Base-by-base conservation (phyloP, 1,140 invertebrate species). In the Pseudachorutes palmiensis region DNA sequence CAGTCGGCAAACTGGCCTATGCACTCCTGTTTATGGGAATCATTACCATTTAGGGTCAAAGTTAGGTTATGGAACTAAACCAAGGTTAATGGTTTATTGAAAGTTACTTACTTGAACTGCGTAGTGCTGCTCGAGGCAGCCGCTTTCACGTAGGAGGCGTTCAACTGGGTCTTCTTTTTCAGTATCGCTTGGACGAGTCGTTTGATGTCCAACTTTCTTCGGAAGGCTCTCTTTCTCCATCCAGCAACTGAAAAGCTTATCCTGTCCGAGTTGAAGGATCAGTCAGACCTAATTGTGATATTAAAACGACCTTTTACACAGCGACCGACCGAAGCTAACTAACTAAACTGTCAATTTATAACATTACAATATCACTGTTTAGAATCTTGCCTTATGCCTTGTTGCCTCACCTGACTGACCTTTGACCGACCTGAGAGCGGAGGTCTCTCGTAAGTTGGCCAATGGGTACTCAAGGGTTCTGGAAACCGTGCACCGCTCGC, bases 1-100 rank as follows among this genome's bases (percentile, higher is more conserved):
- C 92, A 96, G 74, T 96, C 93, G 76, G 87, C 86, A 0, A 85
- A 86, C 71, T 90, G 88, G 31, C 87, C 88, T 77, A 94, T 92
- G 76, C 93, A 96, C 75, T 93, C 89, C 87, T 92, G 77, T 57
- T 83, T n/a, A 84, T 77, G 51, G 75, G 75, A 75, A 62, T 66
- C 22, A 67, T 16, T 59, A 58, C 29, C 65, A 1, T n/a, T n/a
- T n/a, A n/a, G n/a, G n/a, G n/a, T n/a, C n/a, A n/a, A n/a, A n/a
- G n/a, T n/a, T n/a, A n/a, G n/a, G n/a, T n/a, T n/a, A n/a, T n/a
- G n/a, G n/a, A n/a, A n/a, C n/a, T n/a, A n/a, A n/a, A n/a, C n/a
- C n/a, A n/a, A n/a, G n/a, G n/a, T n/a, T n/a, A n/a, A n/a, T n/a
- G n/a, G n/a, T n/a, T n/a, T n/a, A n/a, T n/a, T n/a, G n/a, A n/a